Evolutionary conservation across 2,797 vertebrate genomes (phyloP).

Genomic region (Cercopithecus hamlyni): DNA sequence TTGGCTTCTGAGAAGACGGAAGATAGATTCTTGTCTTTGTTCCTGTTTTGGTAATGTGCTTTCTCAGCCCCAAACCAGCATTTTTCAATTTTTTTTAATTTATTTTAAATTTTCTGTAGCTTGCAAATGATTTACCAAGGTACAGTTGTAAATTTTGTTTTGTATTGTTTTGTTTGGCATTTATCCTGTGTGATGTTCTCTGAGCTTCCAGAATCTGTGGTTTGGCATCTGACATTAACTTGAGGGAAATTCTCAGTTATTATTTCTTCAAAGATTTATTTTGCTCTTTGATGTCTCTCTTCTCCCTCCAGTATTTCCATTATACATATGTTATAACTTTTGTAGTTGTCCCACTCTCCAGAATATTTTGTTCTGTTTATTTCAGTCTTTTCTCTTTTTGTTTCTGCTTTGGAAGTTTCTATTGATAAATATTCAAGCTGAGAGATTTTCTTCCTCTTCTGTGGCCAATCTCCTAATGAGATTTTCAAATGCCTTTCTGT

Average conservation of each 20-base stretch:
- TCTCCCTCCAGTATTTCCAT: neutral
- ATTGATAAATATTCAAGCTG: neutral
- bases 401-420: neutral
- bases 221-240: neutral
- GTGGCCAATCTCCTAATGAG: neutral
- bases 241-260: neutral
- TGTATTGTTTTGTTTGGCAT: neutral
- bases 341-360: neutral
- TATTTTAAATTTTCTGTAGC: neutral
- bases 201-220: neutral
- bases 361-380: neutral
- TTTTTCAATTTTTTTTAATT: neutral
- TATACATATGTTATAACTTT: neutral
- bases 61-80: neutral
- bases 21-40: neutral
- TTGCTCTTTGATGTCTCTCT: neutral
- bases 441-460: neutral
- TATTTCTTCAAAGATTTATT: neutral
- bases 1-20: neutral
- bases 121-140: neutral
- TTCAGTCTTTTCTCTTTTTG: neutral
- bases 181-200: neutral
- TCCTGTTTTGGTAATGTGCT: neutral
- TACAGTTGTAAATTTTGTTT: neutral
- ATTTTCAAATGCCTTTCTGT: neutral